Conservation (phyloP, 2,888 invertebrate genomes). For the Phasia obesa region DNA sequence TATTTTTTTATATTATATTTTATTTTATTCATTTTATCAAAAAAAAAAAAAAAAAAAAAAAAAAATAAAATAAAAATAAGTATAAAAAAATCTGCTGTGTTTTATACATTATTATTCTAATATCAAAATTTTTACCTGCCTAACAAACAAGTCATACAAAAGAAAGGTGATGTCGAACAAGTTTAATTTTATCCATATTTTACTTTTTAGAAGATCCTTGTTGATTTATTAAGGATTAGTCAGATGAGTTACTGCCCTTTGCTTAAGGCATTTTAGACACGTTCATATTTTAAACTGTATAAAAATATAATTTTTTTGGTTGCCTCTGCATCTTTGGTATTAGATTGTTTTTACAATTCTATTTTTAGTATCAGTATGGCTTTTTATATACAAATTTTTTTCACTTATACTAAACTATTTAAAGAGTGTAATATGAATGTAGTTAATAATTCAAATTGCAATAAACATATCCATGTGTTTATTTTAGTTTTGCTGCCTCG, state of each 20-base stretch:
- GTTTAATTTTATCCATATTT: constrained; percentile 29
- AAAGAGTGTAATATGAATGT: too few relatives aligned
- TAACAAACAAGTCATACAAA: constrained; percentile 16
- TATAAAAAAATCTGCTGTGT: too few relatives aligned
- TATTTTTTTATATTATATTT: too few relatives aligned
- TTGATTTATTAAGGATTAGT: constrained; percentile 69
- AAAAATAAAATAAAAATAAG: too few relatives aligned
- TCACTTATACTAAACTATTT: too few relatives aligned
- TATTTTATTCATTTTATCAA: too few relatives aligned
- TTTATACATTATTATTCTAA: too few relatives aligned
- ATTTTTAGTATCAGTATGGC: too few relatives aligned
- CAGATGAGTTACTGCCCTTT: constrained; percentile 67
- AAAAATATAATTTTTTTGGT: neutral
- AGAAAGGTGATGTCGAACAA: constrained; percentile 56
- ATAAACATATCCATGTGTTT: constrained; percentile 52
- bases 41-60: too few relatives aligned
- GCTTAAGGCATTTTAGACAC: constrained; percentile 65
- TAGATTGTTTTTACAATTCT: too few relatives aligned
- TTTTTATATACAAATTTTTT: too few relatives aligned
- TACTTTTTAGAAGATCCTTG: constrained; percentile 52
- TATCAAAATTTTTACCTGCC: neutral
- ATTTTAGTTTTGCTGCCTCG: constrained; percentile 53
- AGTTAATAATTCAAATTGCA: constrained; percentile 29
- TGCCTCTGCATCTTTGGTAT: neutral
- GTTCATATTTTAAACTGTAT: constrained; percentile 58